Evolutionary conservation across 1,140 invertebrate species (phyloP), one percentile per base, ranked within the genome.

Genomic region (Drosophila obscura): DNA sequence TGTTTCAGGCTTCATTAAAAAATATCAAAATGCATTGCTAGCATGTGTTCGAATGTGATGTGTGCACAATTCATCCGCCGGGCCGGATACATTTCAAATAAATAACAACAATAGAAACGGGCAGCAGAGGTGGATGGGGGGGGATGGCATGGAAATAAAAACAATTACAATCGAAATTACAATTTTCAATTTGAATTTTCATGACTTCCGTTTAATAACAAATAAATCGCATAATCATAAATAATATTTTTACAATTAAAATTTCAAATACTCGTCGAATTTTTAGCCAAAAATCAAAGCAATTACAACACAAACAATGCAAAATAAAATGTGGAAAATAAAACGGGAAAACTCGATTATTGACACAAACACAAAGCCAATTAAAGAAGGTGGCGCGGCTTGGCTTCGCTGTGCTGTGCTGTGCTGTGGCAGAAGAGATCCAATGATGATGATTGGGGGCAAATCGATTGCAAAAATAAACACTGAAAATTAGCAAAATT

Each of bases 181-280:
- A 45, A 74, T 80, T 77, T 82, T 35, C 60, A 61, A 77, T 73
- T 81, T 80, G 66, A 53, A 35, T 69, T 85, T 84, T 87, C 78
- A 90, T 90, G 87, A 90, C 87, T 90, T 90, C 82, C 82, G 87
- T 83, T 90, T 83, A 83, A 90, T 87, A 90, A 90, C 87, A 90
- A 90, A 90, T 90, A 90, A 90, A 90, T 90, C 87, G 88, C 87
- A 90, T 90, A 90, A 90, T 90, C 87, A 71, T 53, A 75, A 78
- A 90, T 72, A 90, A 90, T 90, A 90, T 90, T 90, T 77, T 55
- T 68, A 80, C 87, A 90, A 90, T 90, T 90, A 90, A 90, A 90
- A 90, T 90, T 89, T 87, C 87, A 90, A 90, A 90, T 87, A 90
- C 35, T 11, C 35, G 35, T 13, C 11, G 4, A 85, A 87, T 90